Base-by-base conservation (phyloP, 2,888 invertebrate species). In the Archaeoteleia sp. region DNA sequence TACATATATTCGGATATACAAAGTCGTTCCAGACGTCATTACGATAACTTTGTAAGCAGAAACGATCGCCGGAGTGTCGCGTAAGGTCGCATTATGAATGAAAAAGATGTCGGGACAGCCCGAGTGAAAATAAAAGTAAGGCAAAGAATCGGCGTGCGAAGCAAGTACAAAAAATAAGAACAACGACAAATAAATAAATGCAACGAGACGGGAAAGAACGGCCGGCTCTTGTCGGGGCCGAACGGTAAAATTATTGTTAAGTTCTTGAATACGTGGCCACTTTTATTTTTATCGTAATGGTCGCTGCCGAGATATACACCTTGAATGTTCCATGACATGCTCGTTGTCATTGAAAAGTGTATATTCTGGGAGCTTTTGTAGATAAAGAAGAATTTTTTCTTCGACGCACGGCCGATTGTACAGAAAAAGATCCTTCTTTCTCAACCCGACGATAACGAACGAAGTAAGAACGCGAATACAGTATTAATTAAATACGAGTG, bases 1-100 rank as follows among this genome's bases (percentile, higher is more conserved):
- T n/a, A 49, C 63, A 55, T 63, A 63, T n/a, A 13, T 63, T 63
- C 49, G 49, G 63, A 55, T 63, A 55, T 51, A 65, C 51, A 57
- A 23, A 29, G 55, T n/a, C 25, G 53, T 37, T n/a, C 23, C 45
- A 42, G 57, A 55, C 46, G 20, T 40, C 58, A 54, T 66, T 66
- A 43, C 60, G 66, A 66, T 66, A 66, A 49, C 23, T 66, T 66
- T 37, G 54, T 53, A 46, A 40, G 65, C 17, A 57, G 42, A 65
- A 65, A 51, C 45, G 55, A 43, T 43, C 48, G 55, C 20, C 14
- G 32, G 57, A 51, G 65, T 49, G 51, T 57, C 57, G 51, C 51
- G 40, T 57, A 58, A 57, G 57, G 45, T 43, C 46, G 58, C 39
- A 53, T 46, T 58, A 65, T 65, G 58, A 66, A 65, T 46, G 65